phyloP scores from a whole-genome alignment of 2,797 vertebrate genomes.

The Myiothlypis chrysogaster region DNA sequence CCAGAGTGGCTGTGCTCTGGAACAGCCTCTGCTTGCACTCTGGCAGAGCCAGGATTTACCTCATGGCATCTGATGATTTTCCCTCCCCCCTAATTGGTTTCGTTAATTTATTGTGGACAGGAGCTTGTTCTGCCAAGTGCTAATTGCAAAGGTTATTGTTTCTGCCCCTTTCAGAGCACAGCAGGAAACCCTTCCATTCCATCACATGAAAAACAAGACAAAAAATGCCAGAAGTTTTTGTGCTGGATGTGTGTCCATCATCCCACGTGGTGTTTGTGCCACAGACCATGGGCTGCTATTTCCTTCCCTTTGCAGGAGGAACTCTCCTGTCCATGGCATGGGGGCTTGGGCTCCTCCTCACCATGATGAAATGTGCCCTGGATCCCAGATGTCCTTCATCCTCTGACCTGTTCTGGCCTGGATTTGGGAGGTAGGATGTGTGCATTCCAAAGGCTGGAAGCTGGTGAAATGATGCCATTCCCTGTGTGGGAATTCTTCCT shows the following conservation, averaged over 20 bases:
- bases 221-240: background rate
- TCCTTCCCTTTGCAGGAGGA: background rate
- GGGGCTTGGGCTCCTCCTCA: background rate
- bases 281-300: accelerated
- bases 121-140: conserved; percentile 47
- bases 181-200: conserved; percentile 36
- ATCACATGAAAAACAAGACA: background rate
- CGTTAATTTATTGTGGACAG: conserved; percentile 36
- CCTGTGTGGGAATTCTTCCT: background rate
- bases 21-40: accelerated
- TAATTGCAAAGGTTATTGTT: conserved; percentile 62
- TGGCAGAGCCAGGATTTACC: background rate
- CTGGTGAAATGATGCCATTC: background rate
- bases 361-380: accelerated
- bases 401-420: background rate
- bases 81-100: conserved; percentile 11
- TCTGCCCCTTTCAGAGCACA: conserved; percentile 26
- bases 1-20: background rate
- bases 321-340: background rate
- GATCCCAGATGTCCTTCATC: background rate
- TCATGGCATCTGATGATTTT: background rate
- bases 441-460: background rate
- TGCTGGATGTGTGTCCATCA: background rate
- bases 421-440: background rate
- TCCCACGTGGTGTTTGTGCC: accelerated